phyloP scores from a whole-genome alignment of 2,888 invertebrate species.

The Zaprionus bogoriensis region DNA sequence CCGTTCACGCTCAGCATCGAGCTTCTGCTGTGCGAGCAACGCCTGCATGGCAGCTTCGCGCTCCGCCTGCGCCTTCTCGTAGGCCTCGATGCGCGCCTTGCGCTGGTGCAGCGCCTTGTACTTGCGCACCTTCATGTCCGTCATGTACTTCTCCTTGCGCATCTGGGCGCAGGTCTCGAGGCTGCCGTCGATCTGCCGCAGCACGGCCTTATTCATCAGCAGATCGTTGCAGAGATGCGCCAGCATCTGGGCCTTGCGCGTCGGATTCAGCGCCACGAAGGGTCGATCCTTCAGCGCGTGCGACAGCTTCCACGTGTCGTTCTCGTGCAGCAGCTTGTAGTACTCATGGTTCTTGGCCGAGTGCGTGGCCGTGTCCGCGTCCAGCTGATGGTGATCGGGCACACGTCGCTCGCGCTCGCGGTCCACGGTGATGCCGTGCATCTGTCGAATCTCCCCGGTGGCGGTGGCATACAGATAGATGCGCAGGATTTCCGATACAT shows the following conservation, averaged over 20 bases:
- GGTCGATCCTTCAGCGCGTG: conserved; percentile 92
- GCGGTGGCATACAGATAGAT: conserved; percentile 96
- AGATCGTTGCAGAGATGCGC: conserved; percentile 97
- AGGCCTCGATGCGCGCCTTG: conserved; percentile 89
- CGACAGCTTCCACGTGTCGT: conserved; percentile 91
- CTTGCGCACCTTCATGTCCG: conserved; percentile 96
- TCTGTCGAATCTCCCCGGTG: conserved; percentile 91
- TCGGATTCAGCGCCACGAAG: conserved; percentile 92
- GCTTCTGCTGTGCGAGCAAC: conserved; percentile 77
- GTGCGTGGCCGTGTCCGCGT: conserved; percentile 87
- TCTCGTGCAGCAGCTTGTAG: conserved; percentile 90
- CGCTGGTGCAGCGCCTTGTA: conserved; percentile 88
- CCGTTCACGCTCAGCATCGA: conserved; percentile 82
- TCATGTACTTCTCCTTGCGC: conserved; percentile 94
- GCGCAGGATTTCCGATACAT: conserved; percentile 94
- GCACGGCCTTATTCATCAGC: conserved; percentile 94
- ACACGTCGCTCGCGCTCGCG: conserved; percentile 91
- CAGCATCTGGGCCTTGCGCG: conserved; percentile 93
- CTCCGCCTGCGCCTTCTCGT: conserved; percentile 85
- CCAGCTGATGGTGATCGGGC: conserved; percentile 92
- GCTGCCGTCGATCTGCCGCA: conserved; percentile 93
- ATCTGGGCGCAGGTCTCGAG: conserved; percentile 93
- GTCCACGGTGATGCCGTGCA: conserved; percentile 91
- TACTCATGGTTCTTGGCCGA: conserved; percentile 90
- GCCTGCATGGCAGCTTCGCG: conserved; percentile 81